Evolutionary conservation across 2,888 invertebrate species (phyloP), one percentile per base, ranked within the genome.

Genomic region (Pristionchus maxplancki): DNA sequence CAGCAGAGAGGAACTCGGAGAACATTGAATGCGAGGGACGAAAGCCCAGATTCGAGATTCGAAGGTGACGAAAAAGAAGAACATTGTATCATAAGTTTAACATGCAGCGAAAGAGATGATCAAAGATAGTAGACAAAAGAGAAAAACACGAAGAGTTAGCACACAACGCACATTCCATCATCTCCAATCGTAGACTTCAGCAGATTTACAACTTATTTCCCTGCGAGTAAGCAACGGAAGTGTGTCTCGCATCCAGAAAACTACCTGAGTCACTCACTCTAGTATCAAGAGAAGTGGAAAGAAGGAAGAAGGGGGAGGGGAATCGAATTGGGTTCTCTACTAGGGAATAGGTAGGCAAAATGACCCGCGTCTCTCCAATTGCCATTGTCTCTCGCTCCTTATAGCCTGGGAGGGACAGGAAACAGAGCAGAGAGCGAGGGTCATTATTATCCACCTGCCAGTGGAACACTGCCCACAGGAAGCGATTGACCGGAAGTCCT

Each of bases 301-400:
- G 34, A 67, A 34, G 67, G 34, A 67, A 17, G 67, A 20, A 67
- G 67, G 17, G 5, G 67, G 31, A 34, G 17, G 11, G 67, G 34
- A 34, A 34, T 58, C 58, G 58, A 58, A 58, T 58, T 58, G 58
- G n/a, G 58, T 58, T 58, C 58, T 58, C 58, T 58, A 58, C 24
- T 58, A 58, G 58, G 58, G 67, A 67, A 34, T 67, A 67, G 67
- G 67, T 67, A 67, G 67, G 58, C 24, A 58, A n/a, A 58, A 58
- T 58, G 58, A 58, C 58, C 58, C 58, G 20, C 9, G 58, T n/a
- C 58, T 58, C 58, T 58, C 58, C 0, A 1, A 5, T 58, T n/a
- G 4, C 3, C 58, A 4, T 58, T 3, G 4, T 58, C 24, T n/a
- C 58, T 58, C n/a, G 58, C 58, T 58, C n/a, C 9, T n/a, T 24